Base-by-base conservation (phyloP, 2,888 invertebrate species). In the Mesoligia furuncula region DNA sequence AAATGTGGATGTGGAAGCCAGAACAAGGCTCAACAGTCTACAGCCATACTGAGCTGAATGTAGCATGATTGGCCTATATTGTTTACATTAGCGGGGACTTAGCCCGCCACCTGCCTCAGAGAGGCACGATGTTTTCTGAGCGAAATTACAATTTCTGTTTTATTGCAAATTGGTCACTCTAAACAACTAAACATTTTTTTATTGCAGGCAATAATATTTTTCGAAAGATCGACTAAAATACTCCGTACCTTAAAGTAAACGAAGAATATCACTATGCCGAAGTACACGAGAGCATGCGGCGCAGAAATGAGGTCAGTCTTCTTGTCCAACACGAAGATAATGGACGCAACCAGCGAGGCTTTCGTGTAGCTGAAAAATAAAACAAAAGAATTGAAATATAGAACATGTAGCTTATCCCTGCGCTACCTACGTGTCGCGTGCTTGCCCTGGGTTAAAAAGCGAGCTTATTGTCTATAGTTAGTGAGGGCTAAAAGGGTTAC, bases 181-280 rank as follows among this genome's bases (percentile, higher is more conserved):
- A 13, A n/a, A n/a, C 13, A n/a, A 57, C 57, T 57, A 13, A 57
- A 57, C 1, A n/a, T n/a, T n/a, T 57, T 48, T 57, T n/a, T n/a
- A n/a, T n/a, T 57, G 13, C 13, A 13, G n/a, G 13, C 13, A n/a
- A 13, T 57, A n/a, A n/a, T 57, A 13, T n/a, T 57, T 57, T 57
- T 62, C 20, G 4, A 62, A 36, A 31, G 4, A 31, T 20, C 65
- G 59, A 81, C 62, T 70, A 31, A 73, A 65, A 3, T 1, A 1
- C 3, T 54, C 54, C 83, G 83, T 93, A 98, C 98, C 97, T 99
- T 99, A 96, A 99, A 99, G 97, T 99, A 99, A 70, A 99, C 99
- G 94, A 99, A 98, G 98, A 99, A 99, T 91, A 99, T 99, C 80
- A 99, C 99, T 90, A 99, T 99, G 87, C 99, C 99, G 94, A 99